Evolutionary conservation across 2,113 vertebrate genomes (phyloP), one percentile per base, ranked within the genome.

Genomic region (Camelus dromedarius): DNA sequence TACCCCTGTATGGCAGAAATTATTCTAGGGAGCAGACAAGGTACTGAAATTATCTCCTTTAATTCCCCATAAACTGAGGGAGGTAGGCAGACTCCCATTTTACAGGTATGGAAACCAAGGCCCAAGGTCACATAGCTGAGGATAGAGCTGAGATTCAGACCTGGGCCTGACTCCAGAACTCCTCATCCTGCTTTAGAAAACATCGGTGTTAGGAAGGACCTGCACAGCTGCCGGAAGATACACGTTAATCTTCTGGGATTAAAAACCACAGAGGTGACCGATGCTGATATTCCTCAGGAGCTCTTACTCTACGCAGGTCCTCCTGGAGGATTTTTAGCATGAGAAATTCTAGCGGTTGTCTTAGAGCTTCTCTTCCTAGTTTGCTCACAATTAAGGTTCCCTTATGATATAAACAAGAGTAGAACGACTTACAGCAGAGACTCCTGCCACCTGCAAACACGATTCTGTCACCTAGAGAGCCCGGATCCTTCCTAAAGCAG

Each of bases 361-460:
- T 85, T 46, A 75, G 70, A 70, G 24, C 26, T 80, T 58, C 73
- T 94, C 20, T 38, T 91, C 42, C 85, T 75, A 12, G 62, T 86
- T 77, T 73, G 58, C 64, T 94, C 32, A 4, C 50, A 79, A 81
- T 38, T 83, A 20, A 70, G 18, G 38, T 91, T 84, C 54, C 82
- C 87, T 77, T 92, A 77, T n/a, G 92, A 52, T 60, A 28, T 70
- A 81, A 95, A 90, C 82, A 96, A 96, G n/a, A 86, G n/a, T 19
- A 50, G 46, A 89, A 56, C 42, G 66, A 56, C 8, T 66, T 10
- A 28, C 2, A n/a, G 16, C 84, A 83, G 50, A 89, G 83, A 46
- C 60, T 92, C 46, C 35, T 62, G 85, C n/a, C 46, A 46, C 91
- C 89, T 76, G 72, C 67, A 52, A 62, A 52, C 13, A 76, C 5